phyloP scores from a whole-genome alignment of 1,140 invertebrate genomes.

The Varroa destructor region DNA sequence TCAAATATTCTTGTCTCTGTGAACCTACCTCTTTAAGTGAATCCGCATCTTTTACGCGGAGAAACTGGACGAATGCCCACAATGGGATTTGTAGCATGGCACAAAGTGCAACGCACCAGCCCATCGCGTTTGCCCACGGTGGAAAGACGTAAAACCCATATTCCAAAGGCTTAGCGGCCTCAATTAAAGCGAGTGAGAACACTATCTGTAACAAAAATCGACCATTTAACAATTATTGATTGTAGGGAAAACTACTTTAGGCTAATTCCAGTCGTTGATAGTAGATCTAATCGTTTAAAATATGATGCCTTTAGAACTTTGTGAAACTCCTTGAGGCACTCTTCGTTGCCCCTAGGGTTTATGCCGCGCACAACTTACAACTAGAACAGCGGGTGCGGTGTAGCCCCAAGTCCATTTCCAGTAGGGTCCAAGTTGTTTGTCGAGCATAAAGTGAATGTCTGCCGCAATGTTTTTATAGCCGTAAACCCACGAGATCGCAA shows the following conservation, averaged over 20 bases:
- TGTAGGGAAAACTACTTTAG: neutral
- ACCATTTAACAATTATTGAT: conserved; percentile 21
- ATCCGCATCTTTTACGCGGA: conserved; percentile 22
- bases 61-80: conserved; percentile 33
- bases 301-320: too few relatives aligned
- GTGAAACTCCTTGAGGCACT: too few relatives aligned
- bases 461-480: conserved; percentile 34
- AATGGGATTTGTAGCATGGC: conserved; percentile 38
- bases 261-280: too few relatives aligned
- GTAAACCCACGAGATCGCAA: conserved; percentile 43
- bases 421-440: conserved; percentile 37
- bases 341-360: neutral
- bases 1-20: too few relatives aligned
- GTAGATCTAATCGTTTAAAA: too few relatives aligned
- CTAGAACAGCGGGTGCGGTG: conserved; percentile 38
- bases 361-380: conserved; percentile 35
- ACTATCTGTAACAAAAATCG: conserved; percentile 34
- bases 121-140: conserved; percentile 40
- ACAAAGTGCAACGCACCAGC: conserved; percentile 40
- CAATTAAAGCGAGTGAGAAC: conserved; percentile 34
- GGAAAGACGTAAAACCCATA: conserved; percentile 38
- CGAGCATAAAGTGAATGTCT: conserved; percentile 43
- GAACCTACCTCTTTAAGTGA: conserved; percentile 11
- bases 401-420: conserved; percentile 40
- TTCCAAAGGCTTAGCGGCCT: conserved; percentile 34